phyloP scores from a whole-genome alignment of 2,888 invertebrate genomes.

The Drosophila histrio region DNA sequence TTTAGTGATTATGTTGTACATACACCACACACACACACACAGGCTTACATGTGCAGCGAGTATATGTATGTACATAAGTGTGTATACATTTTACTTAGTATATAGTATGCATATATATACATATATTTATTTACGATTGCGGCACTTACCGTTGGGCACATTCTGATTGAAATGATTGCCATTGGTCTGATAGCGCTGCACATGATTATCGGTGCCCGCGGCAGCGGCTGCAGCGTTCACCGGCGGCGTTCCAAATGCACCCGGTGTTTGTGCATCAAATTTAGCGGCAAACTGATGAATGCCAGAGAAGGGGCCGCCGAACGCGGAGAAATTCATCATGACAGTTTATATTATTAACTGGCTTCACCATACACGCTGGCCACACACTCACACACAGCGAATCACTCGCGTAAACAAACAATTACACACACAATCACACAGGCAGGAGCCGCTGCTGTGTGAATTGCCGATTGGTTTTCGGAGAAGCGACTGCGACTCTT shows the following conservation, averaged over 20 bases:
- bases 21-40: conserved; percentile 35
- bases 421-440: conserved; percentile 12
- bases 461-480: conserved; percentile 32
- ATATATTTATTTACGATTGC: conserved; percentile 11
- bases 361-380: conserved; percentile 28
- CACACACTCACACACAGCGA: conserved; percentile 14
- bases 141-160: conserved; percentile 83
- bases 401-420: conserved; percentile 14
- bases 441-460: conserved; percentile 20
- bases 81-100: conserved; percentile 4
- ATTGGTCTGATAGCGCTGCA: conserved; percentile 84
- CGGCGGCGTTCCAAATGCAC: conserved; percentile 83
- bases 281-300: conserved; percentile 85
- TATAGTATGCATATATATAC: not conserved
- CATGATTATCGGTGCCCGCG: conserved; percentile 81
- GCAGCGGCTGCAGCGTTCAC: conserved; percentile 79
- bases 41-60: conserved; percentile 40
- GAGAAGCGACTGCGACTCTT: conserved; percentile 18
- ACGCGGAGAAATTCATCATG: conserved; percentile 85
- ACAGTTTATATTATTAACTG: conserved; percentile 55
- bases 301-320: conserved; percentile 84
- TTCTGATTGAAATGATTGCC: conserved; percentile 85
- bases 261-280: conserved; percentile 84
- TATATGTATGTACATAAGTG: conserved; percentile 58
- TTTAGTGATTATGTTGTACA: conserved; percentile 78